Conservation (phyloP, 2,113 vertebrate genomes). For the Speoplatyrhinus poulsoni region DNA sequence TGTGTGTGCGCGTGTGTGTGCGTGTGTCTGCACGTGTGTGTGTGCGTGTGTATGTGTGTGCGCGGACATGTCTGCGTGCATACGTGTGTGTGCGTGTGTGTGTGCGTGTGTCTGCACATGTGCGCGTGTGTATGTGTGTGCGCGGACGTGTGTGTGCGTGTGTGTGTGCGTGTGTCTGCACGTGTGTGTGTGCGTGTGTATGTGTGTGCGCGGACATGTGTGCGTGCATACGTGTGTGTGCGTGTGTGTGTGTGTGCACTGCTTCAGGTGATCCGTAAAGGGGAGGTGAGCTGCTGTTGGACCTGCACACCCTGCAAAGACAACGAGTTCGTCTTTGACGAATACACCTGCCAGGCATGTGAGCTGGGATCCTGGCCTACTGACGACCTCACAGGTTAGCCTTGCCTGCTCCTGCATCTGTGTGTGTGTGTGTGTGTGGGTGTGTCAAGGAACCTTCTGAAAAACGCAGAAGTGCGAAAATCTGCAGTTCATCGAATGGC, state of each 20-base stretch:
- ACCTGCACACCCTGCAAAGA: slow-evolving; percentile 97
- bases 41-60: no score
- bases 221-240: background rate
- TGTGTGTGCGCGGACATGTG: background rate
- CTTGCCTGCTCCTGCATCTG: background rate
- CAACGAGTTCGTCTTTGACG: slow-evolving; percentile 94
- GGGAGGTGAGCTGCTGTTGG: slow-evolving; percentile 98
- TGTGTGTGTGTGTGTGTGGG: slow-evolving; percentile 16
- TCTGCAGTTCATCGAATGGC: no score
- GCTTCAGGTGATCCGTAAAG: slow-evolving; percentile 94
- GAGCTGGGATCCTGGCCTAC: slow-evolving; percentile 95
- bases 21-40: no score
- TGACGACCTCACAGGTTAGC: slow-evolving; percentile 87
- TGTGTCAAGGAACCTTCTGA: no score
- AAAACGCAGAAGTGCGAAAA: no score
- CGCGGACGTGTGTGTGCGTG: no score
- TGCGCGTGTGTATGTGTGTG: background rate
- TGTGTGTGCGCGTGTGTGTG: no score
- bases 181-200: background rate
- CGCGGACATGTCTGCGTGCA: no score
- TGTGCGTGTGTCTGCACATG: background rate
- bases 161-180: no score
- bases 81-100: background rate
- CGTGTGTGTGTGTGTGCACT: background rate
- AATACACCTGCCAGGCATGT: slow-evolving; percentile 95